phyloP scores from a whole-genome alignment of 2,888 invertebrate genomes.

The Empis stercorea region DNA sequence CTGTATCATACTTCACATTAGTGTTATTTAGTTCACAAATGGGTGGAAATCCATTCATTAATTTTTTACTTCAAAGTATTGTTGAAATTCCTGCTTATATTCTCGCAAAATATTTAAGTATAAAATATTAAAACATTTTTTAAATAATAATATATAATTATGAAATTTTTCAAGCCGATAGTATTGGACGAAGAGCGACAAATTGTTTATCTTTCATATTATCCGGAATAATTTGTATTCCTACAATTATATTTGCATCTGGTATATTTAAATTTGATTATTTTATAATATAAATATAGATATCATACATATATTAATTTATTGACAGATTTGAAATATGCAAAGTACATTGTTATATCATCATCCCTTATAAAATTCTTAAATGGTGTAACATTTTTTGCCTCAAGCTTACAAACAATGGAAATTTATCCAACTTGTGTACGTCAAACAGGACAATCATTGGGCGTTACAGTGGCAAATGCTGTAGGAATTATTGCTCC shows the following conservation, averaged over 20 bases:
- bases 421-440: conserved; percentile 55
- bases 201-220: conserved; percentile 36
- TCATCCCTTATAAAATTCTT: conserved; percentile 40
- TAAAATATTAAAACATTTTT: conserved; percentile 15
- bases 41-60: conserved; percentile 51
- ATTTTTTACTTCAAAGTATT: conserved; percentile 48
- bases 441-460: conserved; percentile 49
- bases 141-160: neutral
- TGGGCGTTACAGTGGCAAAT: conserved; percentile 44
- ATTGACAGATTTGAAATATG: neutral
- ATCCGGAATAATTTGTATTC: conserved; percentile 33
- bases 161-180: conserved; percentile 34
- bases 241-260: conserved; percentile 33
- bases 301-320: too few relatives aligned
- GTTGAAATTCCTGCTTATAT: conserved; percentile 51
- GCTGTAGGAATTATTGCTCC: conserved; percentile 44
- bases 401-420: conserved; percentile 46
- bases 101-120: conserved; percentile 40
- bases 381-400: conserved; percentile 43
- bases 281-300: neutral
- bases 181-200: conserved; percentile 40
- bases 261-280: conserved; percentile 23
- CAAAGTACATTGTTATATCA: conserved; percentile 27
- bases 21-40: conserved; percentile 42
- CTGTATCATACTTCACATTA: conserved; percentile 40